Base-by-base conservation (phyloP, 1,140 invertebrate genomes). In the Diachasmimorpha longicaudata region DNA sequence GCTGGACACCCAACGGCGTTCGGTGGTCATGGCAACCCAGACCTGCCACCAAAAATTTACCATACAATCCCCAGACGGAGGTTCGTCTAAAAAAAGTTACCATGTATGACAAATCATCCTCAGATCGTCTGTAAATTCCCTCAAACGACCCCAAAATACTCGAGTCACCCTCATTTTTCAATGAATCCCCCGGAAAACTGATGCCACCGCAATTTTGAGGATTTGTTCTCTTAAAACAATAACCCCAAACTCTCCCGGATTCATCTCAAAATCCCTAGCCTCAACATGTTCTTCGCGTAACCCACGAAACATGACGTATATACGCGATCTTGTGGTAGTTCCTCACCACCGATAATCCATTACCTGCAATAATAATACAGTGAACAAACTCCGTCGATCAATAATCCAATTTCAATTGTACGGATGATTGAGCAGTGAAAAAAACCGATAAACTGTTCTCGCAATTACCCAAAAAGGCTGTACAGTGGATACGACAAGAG, bases 1-100 rank as follows among this genome's bases (percentile, higher is more conserved):
- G 14, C 19, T n/a, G 48, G 21, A 5, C n/a, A 52, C 23, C n/a
- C 3, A 21, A 36, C 66, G 66, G 37, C 39, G 8, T 21, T 19
- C 16, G 44, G 46, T 75, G 13, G 73, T 55, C 73, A 75, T 75
- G 19, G 67, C 6, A 70, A 75, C 73, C 31, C 73, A 75, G 66
- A 21, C 0, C 11, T 4, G 21, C 73, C 73, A 74, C 23, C 31
- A 70, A 70, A 55, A 68, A n/a, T 14, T 19, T 6, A 39, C 55
- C 1, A 39, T 55, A 39, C 21, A 5, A 75, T n/a, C 36, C n/a
- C 36, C 31, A 48, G 70, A 69, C 52, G 16, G 2, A 31, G 31
- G 6, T 31, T 31, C 31, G 31, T 31, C 19, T 48, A 25, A 37
- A 72, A 55, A 23, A 55, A 55, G 46, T 72, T 9, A 10, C 10